Percentiles rank a stretch among this genome's conserved stretches.
phyloP scores from a whole-genome alignment of 2,797 vertebrate species.

The Rhincodon typus region DNA sequence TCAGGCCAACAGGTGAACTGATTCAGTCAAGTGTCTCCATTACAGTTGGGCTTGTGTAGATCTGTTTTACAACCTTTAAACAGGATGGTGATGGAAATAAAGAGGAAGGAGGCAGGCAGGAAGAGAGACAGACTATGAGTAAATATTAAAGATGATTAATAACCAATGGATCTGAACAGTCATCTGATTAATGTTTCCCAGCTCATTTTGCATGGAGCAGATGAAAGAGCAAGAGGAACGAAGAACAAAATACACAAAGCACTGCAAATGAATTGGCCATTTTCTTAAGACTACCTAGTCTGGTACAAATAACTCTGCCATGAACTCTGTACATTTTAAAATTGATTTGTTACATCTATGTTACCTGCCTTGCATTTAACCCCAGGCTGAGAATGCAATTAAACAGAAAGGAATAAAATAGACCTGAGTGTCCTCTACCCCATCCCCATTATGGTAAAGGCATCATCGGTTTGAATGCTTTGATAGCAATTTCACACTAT shows the following conservation, averaged over 20 bases:
- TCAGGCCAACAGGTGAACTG: background rate
- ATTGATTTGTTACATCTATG: background rate
- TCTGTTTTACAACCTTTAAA: no score
- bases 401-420: background rate
- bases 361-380: conserved; percentile 6
- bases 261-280: background rate
- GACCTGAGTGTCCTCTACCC: no score
- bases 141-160: background rate
- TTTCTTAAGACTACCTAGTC: background rate
- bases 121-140: background rate
- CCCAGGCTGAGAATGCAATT: background rate
- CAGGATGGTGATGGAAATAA: background rate
- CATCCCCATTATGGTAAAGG: background rate
- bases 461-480: conserved; percentile 22
- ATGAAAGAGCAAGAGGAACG: background rate
- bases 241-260: background rate
- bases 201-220: background rate
- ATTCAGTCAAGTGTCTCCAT: background rate
- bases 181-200: background rate
- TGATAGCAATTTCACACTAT: conserved; percentile 27
- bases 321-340: background rate
- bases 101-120: conserved; percentile 17
- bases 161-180: background rate
- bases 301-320: background rate
- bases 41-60: background rate